Evolutionary conservation across 2,797 vertebrate species (phyloP), one percentile per base, ranked within the genome.

Genomic region (Myotis daubentonii): DNA sequence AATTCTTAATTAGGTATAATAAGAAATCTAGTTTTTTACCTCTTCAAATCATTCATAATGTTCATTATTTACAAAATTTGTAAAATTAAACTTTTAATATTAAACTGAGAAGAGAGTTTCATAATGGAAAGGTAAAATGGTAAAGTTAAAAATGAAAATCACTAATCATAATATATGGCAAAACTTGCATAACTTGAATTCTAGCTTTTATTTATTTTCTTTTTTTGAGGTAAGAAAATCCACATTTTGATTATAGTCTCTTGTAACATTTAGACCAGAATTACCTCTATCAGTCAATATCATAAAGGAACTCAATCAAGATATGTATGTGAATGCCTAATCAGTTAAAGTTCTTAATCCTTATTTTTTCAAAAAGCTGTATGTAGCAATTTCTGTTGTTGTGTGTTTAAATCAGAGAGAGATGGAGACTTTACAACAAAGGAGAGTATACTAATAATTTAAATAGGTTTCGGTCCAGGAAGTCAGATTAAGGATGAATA

Each of bases 81-180:
- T 28, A 68, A 85, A 85, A 30, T 87, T 83, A 71, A 91, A 25
- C 23, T 82, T 81, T 62, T 83, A 74, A 23, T 87, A 47, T 60
- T 79, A 28, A 72, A 8, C 41, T 66, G 65, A 68, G 51, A 79
- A 33, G 70, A n/a, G 2, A 30, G 15, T 80, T 78, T 91, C n/a
- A 49, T 70, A 83, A 66, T 85, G 20, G 38, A 44, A 92, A 92
- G 10, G 0, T 49, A 47, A 82, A 87, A 76, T 89, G 19, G 38
- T 78, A 87, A 84, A 93, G 55, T 84, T 91, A 28, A 95, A 91
- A 87, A 15, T 71, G 65, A 95, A 97, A 93, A 38, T 65, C 65
- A 38, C 5, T 66, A 44, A 62, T 85, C 65, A 36, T 44, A 75
- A 57, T 83, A 30, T 22, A 17, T 62, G 7, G 12, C 16, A 87